These are phyloP conservation scores for Manis javanica DNA, from an alignment of 2,797 vertebrate genomes.

Conservation along the genomic window DNA sequence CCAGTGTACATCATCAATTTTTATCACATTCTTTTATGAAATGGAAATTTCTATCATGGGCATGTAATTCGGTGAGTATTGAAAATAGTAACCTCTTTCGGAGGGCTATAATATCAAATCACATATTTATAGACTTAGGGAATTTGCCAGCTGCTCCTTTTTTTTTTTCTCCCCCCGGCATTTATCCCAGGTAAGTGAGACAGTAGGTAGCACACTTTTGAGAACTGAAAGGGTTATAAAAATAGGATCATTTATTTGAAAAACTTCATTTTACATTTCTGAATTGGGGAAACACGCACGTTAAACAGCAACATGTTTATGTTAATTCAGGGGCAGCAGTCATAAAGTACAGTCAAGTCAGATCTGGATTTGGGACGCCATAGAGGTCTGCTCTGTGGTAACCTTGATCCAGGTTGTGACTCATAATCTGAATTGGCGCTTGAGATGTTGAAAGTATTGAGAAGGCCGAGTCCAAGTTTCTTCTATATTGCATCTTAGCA, in stretches of 20 bases:
- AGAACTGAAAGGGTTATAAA: background rate
- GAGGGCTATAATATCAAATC: slow-evolving; percentile 59
- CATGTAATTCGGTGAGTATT: slow-evolving; percentile 56
- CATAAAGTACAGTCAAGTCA: background rate
- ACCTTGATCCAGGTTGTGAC: background rate
- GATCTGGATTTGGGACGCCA: background rate
- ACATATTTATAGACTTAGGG: slow-evolving; percentile 27
- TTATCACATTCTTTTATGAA: slow-evolving; percentile 65
- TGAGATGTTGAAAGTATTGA: background rate
- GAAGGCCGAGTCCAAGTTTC: background rate
- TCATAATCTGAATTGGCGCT: background rate
- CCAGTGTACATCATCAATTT: slow-evolving; percentile 64
- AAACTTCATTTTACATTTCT: slow-evolving; percentile 31
- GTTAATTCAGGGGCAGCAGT: background rate
- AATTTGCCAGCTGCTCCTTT: background rate
- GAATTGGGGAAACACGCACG: background rate
- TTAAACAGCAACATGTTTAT: background rate
- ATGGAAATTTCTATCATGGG: slow-evolving; percentile 59
- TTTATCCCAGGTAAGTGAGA: background rate
- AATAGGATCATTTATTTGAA: background rate
- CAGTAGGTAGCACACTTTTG: background rate
- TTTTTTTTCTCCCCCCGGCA: background rate
- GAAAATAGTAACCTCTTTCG: slow-evolving; percentile 48
- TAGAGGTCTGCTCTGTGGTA: background rate
- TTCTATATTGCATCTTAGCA: background rate